Evolutionary conservation across 2,113 vertebrate genomes (phyloP).

Genomic region (Hyperoodon ampullatus): DNA sequence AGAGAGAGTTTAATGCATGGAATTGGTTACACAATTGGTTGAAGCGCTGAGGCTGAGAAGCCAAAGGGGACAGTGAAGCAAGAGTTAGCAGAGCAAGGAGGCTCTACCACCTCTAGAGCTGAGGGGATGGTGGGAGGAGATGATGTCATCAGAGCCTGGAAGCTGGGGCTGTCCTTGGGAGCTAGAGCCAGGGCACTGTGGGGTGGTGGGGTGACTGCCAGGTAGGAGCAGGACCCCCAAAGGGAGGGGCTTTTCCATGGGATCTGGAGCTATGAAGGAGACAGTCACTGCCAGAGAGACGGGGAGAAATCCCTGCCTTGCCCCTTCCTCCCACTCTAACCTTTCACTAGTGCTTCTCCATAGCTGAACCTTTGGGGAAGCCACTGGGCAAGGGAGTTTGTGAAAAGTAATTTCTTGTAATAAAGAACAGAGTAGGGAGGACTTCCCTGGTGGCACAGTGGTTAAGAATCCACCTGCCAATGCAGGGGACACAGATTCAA

Average conservation of each 20-base stretch:
- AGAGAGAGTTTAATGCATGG: background rate
- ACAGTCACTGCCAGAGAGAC: background rate
- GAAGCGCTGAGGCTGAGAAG: background rate
- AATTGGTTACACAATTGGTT: background rate
- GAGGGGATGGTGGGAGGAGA: too few relatives aligned
- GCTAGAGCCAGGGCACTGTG: background rate
- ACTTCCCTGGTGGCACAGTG: too few relatives aligned
- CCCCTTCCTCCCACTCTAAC: background rate
- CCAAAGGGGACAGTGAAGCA: background rate
- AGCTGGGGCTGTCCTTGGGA: background rate
- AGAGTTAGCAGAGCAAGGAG: background rate
- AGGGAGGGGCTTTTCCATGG: background rate
- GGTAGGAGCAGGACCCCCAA: background rate
- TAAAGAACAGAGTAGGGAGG: background rate
- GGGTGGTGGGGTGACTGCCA: background rate
- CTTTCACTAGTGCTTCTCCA: background rate
- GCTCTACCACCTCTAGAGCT: background rate
- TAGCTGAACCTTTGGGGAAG: background rate
- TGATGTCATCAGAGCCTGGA: background rate
- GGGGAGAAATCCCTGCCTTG: background rate
- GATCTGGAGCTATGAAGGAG: background rate
- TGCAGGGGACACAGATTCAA: too few relatives aligned
- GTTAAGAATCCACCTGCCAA: too few relatives aligned
- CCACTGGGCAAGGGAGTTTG: background rate
- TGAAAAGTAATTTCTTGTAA: background rate